Percentiles rank a stretch among this genome's conserved stretches.
Evolutionary conservation across 2,888 invertebrate species (phyloP).

Genomic region (Peribatodes rhomboidaria): DNA sequence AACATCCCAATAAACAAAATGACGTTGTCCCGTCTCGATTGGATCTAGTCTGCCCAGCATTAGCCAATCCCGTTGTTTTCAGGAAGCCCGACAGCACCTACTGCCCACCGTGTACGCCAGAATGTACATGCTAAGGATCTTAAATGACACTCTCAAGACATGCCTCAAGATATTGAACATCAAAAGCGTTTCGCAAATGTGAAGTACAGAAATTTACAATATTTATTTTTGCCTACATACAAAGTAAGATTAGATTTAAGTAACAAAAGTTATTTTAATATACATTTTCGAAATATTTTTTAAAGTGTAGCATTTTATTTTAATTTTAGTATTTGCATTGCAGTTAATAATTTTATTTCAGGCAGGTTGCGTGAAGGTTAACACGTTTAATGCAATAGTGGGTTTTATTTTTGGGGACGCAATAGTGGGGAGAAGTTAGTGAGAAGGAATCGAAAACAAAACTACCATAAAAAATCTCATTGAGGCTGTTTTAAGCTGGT

Average conservation of each 20-base stretch:
- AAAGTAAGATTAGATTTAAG: conserved; percentile 10
- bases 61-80: conserved; percentile 57
- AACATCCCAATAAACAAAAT: no score
- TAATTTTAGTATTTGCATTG: neutral
- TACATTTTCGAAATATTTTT: neutral
- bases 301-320: conserved; percentile 10
- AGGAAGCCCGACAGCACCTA: conserved; percentile 90
- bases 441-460: neutral
- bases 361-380: neutral
- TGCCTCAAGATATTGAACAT: conserved; percentile 89
- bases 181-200: conserved; percentile 90
- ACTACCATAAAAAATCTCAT: no score
- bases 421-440: neutral
- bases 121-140: conserved; percentile 88
- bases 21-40: neutral
- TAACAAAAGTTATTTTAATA: conserved; percentile 4
- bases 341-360: neutral
- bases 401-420: neutral
- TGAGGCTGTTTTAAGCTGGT: no score
- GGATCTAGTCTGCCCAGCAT: neutral
- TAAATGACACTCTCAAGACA: conserved; percentile 88
- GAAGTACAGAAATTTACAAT: conserved; percentile 54
- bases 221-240: neutral
- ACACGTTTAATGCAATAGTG: neutral
- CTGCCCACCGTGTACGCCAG: conserved; percentile 89